Percentiles rank a stretch among this genome's conserved stretches.
phyloP scores from a whole-genome alignment of 2,797 vertebrate genomes.

The Cyclopterus lumpus region DNA sequence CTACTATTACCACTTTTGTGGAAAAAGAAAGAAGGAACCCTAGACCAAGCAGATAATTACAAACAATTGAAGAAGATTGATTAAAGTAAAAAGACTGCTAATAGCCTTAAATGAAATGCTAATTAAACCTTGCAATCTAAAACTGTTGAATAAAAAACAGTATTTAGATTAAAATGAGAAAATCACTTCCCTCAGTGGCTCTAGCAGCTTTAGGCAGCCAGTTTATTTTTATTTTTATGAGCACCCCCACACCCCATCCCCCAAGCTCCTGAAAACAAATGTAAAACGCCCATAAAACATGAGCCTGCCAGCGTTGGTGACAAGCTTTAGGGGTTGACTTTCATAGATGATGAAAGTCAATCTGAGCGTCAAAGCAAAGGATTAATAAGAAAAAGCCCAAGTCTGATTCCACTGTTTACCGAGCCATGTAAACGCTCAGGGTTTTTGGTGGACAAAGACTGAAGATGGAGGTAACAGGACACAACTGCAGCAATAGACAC shows the following conservation, averaged over 20 bases:
- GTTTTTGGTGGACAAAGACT: constrained; percentile 28
- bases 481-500: constrained; percentile 22
- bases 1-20: not conserved
- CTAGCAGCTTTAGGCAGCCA: not conserved
- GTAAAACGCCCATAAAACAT: constrained; percentile 24
- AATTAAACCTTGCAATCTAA: not conserved
- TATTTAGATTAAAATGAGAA: not conserved
- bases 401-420: constrained; percentile 20
- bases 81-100: not conserved
- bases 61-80: not conserved
- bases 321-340: constrained; percentile 34
- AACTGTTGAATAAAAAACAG: not conserved
- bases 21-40: not conserved
- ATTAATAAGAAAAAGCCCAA: constrained; percentile 27
- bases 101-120: not conserved
- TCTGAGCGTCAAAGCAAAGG: constrained; percentile 34
- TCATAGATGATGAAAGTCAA: constrained; percentile 48
- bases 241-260: constrained; percentile 8
- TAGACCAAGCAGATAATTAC: not conserved
- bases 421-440: constrained; percentile 13
- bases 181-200: not conserved
- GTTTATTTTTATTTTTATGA: not conserved
- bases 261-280: constrained; percentile 33
- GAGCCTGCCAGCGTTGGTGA: constrained; percentile 22
- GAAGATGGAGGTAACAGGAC: constrained; percentile 5